These are phyloP conservation scores for Neoaliturus tenellus DNA, from an alignment of 2,888 invertebrate genomes.

Conservation along the genomic window DNA sequence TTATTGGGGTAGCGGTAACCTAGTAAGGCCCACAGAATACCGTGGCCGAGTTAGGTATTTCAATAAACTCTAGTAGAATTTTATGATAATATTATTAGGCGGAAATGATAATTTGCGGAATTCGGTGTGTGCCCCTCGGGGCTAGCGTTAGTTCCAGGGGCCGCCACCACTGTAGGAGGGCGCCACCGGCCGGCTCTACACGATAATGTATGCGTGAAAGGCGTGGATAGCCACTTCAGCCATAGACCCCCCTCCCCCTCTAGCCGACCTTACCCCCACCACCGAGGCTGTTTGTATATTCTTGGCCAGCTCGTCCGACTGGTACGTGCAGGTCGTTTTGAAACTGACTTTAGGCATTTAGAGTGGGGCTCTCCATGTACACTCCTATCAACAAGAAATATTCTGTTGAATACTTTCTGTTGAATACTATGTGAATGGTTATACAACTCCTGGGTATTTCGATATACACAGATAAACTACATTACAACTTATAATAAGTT, in stretches of 20 bases:
- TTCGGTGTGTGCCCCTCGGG: background rate
- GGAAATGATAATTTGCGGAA: conserved; percentile 20
- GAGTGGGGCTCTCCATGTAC: too few relatives aligned
- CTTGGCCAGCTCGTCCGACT: background rate
- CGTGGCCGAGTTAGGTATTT: background rate
- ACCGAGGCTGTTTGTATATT: background rate
- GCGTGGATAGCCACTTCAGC: conserved; percentile 10
- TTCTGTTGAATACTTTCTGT: too few relatives aligned
- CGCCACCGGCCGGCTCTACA: background rate
- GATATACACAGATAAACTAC: too few relatives aligned
- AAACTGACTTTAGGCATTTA: background rate
- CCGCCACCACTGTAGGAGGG: background rate
- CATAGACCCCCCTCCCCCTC: conserved; percentile 2
- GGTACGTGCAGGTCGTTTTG: background rate
- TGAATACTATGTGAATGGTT: too few relatives aligned
- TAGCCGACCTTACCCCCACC: background rate
- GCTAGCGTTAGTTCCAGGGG: background rate
- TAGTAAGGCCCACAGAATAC: background rate
- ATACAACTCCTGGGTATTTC: too few relatives aligned
- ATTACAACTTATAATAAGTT: too few relatives aligned
- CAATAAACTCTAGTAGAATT: background rate
- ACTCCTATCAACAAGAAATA: too few relatives aligned
- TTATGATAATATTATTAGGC: conserved; percentile 33
- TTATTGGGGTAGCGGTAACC: too few relatives aligned
- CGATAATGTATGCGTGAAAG: conserved; percentile 21